phyloP scores from a whole-genome alignment of 2,888 invertebrate genomes.

The Torymus tubicola region DNA sequence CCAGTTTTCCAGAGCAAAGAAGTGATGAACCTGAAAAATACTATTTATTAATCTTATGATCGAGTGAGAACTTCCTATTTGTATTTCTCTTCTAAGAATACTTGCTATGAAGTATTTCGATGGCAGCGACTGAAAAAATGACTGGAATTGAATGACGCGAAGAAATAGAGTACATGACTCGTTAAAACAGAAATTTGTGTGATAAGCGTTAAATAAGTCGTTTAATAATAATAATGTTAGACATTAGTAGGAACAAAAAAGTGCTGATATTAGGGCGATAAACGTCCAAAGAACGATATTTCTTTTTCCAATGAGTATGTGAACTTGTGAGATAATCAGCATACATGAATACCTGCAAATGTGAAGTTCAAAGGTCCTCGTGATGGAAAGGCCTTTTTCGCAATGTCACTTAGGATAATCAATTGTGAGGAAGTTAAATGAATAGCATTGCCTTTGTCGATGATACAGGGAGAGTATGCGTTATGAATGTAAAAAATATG shows the following conservation, averaged over 20 bases:
- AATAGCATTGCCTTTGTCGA: constrained; percentile 57
- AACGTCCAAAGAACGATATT: constrained; percentile 28
- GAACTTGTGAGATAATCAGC: constrained; percentile 36
- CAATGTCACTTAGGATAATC: constrained; percentile 42
- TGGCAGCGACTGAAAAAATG: constrained; percentile 38
- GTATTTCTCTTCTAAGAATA: constrained; percentile 48
- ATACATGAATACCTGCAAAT: constrained; percentile 53
- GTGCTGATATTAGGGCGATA: constrained; percentile 28
- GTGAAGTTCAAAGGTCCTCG: constrained; percentile 46
- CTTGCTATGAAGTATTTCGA: constrained; percentile 32
- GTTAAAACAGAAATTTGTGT: constrained; percentile 44
- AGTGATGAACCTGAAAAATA: constrained; percentile 43
- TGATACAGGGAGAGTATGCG: constrained; percentile 52
- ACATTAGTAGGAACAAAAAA: constrained; percentile 43
- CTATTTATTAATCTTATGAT: constrained; percentile 36
- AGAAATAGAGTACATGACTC: constrained; percentile 26
- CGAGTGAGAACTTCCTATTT: constrained; percentile 54
- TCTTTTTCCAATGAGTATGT: constrained; percentile 42
- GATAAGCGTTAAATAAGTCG: constrained; percentile 63
- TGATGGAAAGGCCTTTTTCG: constrained; percentile 42
- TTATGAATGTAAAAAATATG: constrained; percentile 33
- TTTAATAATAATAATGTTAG: constrained; percentile 62
- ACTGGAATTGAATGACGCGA: constrained; percentile 52
- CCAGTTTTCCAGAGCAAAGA: constrained; percentile 39
- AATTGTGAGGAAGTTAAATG: constrained; percentile 43